phyloP scores from a whole-genome alignment of 2,888 invertebrate genomes.

The Drosophila monieri region DNA sequence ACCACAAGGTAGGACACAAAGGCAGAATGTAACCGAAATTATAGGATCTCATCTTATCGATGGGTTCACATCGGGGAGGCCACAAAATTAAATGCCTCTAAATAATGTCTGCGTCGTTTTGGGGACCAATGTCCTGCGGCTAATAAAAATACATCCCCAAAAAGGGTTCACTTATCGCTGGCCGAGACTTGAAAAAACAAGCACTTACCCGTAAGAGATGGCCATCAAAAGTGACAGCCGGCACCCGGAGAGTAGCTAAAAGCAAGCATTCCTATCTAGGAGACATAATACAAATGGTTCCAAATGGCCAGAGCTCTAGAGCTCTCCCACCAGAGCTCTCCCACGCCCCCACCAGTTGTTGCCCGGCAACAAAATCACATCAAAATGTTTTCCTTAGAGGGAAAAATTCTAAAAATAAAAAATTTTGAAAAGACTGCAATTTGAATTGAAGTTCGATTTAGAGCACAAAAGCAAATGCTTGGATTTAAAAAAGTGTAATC shows the following conservation, averaged over 20 bases:
- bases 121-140: slow-evolving; percentile 9
- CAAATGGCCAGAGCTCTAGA: slow-evolving; percentile 27
- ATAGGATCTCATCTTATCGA: slow-evolving; percentile 40
- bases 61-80: slow-evolving; percentile 34
- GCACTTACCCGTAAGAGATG: slow-evolving; percentile 31
- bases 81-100: slow-evolving; percentile 34
- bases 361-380: slow-evolving; percentile 39
- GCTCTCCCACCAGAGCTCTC: too few relatives aligned
- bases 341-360: not conserved
- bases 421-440: slow-evolving; percentile 18
- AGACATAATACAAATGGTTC: slow-evolving; percentile 18
- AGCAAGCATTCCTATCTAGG: slow-evolving; percentile 28
- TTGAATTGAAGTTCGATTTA: slow-evolving; percentile 10
- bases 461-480: not conserved
- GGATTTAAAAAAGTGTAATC: slow-evolving; percentile 15
- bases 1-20: slow-evolving; percentile 10
- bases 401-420: slow-evolving; percentile 26
- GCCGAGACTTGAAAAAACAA: slow-evolving; percentile 13
- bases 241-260: slow-evolving; percentile 8
- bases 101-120: slow-evolving; percentile 29
- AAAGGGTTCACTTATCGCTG: slow-evolving; percentile 39
- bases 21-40: not conserved
- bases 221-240: slow-evolving; percentile 34
- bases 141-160: slow-evolving; percentile 19
- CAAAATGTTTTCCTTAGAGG: slow-evolving; percentile 4